Evolutionary conservation across 2,888 invertebrate genomes (phyloP), one percentile per base, ranked within the genome.

Genomic region (Amaurobius ferox): DNA sequence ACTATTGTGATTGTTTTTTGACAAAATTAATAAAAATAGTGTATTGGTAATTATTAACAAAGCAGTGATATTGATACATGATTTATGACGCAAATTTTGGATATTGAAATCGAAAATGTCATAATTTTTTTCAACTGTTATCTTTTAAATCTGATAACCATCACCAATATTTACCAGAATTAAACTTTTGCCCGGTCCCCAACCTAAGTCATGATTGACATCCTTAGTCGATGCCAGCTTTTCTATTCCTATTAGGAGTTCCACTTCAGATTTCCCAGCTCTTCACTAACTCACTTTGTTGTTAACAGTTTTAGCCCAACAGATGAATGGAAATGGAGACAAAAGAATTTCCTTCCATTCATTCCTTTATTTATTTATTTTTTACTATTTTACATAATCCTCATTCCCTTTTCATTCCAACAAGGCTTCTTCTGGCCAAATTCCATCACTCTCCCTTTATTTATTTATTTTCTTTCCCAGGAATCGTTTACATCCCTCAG

Each of bases 241-340:
- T 74, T 40, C 74, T 23, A 68, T 74, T 32, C 74, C 68, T 67
- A 80, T 80, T 80, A 74, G 26, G 35, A 61, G 68, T 74, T 66
- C 74, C 80, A 73, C 80, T 80, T 73, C 73, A 67, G 80, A 64
- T 67, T 72, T 66, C 67, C 62, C 23, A 32, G 61, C 32, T 28
- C 62, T 62, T 55, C 68, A 55, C 9, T 61, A 28, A 68, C 67
- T 66, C 68, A 67, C 40, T 70, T 68, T 44, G 68, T 68, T 70
- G 62, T 40, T 40, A 81, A 74, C 81, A 79, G 44, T 78, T 78
- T 78, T 40, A 64, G 28, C 6, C 74, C 13, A 44, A 39, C 28
- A 19, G 67, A 32, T 72, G 80, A 79, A 72, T 67, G 35, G 70
- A 26, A 67, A 67, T 7, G 72, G 32, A 70, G 74, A 81, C 74